phyloP scores from a whole-genome alignment of 2,113 vertebrate species.

The Gymnogyps californianus region DNA sequence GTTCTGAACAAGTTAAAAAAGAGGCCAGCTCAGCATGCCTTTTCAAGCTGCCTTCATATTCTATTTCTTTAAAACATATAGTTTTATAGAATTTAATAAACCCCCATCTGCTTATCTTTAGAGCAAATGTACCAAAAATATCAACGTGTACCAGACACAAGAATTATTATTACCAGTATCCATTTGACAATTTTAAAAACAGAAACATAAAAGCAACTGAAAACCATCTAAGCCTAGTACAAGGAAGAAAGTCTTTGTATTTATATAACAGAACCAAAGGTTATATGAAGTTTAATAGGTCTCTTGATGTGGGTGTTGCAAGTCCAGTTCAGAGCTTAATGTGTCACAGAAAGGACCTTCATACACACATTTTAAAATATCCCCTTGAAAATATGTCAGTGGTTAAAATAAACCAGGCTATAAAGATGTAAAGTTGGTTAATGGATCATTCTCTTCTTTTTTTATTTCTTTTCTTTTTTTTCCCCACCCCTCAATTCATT shows the following conservation, averaged over 20 bases:
- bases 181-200: conserved; percentile 31
- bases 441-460: accelerated
- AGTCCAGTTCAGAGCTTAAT: conserved; percentile 2
- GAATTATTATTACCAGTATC: conserved; percentile 13
- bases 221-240: neutral
- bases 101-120: conserved; percentile 56
- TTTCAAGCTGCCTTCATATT: neutral
- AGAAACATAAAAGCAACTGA: conserved; percentile 16
- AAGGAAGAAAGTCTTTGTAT: conserved; percentile 8
- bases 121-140: conserved; percentile 34
- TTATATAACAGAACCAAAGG: neutral
- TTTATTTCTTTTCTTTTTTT: accelerated
- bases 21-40: neutral
- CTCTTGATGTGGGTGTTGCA: conserved; percentile 32
- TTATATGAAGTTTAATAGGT: conserved; percentile 12
- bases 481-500: neutral
- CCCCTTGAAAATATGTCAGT: neutral
- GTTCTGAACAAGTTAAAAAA: conserved; percentile 7
- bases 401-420: neutral
- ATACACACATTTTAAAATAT: neutral
- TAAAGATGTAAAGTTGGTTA: neutral
- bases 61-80: conserved; percentile 1
- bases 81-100: conserved; percentile 23
- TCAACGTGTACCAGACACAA: neutral
- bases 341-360: neutral